Base-by-base conservation (phyloP, 2,113 vertebrate genomes). In the Lontra canadensis region DNA sequence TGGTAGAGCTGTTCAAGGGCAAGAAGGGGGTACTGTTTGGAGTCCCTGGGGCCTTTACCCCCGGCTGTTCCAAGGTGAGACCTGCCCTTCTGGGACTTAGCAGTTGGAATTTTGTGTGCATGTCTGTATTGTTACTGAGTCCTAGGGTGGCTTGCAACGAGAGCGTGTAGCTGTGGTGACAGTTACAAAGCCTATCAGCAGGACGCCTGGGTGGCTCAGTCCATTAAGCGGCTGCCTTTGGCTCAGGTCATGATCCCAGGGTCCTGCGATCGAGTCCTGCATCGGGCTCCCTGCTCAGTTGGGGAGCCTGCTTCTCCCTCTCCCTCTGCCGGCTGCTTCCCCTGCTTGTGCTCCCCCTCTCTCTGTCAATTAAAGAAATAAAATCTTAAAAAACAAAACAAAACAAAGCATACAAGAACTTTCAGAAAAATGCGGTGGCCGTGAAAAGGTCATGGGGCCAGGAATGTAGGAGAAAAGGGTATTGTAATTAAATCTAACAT, bases 41-140 rank as follows among this genome's bases (percentile, higher is more conserved):
- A 34, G 99, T 99, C 65, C 99, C 99, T 1, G 99, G 99, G n/a
- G 99, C 99, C 1, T 99, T 99, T 63, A 99, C 99, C 0, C 99
- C 99, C 0, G 99, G 99, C 44, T 99, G 99, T 92, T 99, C 99
- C 91, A 99, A 99, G 98, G 99, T 99, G 95, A 98, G 98, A 31
- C 23, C 52, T 78, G 49, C 52, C 18, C 34, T 63, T 82, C 84
- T 59, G n/a, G 47, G 29, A 20, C 21, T 57, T 31, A 18, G 44
- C 42, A 31, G 7, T n/a, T 31, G 67, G 20, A 25, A 47, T 25
- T 47, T 59, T 42, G 17, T 29, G 26, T 18, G 1, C 18, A 3
- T 1, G 21, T 81, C 31, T 20, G 12, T 36, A 2, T 49, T n/a
- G 26, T n/a, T 93, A 21, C 6, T 1, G 57, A 65, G 44, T 71